A percentile compares a stretch with the other conserved stretches of the same genome.
phyloP scores from a whole-genome alignment of 2,797 vertebrate species.

The Phataginus tetradactyla region DNA sequence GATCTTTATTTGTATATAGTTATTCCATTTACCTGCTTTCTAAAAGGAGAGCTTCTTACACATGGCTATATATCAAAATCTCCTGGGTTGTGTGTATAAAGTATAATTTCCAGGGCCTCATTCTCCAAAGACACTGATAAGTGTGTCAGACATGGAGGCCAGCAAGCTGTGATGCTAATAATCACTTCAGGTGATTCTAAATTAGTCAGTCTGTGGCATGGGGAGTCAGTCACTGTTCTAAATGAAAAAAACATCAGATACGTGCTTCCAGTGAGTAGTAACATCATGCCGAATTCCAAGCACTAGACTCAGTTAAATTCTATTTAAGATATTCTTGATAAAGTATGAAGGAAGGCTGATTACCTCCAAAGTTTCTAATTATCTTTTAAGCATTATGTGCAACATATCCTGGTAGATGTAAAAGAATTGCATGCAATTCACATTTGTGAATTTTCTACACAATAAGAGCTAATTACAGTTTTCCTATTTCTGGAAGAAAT shows the following conservation, averaged over 20 bases:
- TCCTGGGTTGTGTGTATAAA: not conserved
- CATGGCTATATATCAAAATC: not conserved
- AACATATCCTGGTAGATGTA: not conserved
- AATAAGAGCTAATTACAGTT: conserved; percentile 67
- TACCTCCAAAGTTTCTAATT: conserved; percentile 45
- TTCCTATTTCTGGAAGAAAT: conserved; percentile 51
- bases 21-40: not conserved
- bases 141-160: not conserved
- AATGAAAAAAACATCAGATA: not conserved
- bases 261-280: not conserved
- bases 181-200: not conserved
- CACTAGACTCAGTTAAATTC: not conserved
- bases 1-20: not conserved
- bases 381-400: conserved; percentile 24
- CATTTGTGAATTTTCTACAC: conserved; percentile 52
- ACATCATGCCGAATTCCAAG: not conserved
- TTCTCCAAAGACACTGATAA: not conserved
- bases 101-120: not conserved
- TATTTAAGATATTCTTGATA: conserved; percentile 25
- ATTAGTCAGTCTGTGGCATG: not conserved
- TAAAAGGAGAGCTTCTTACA: not conserved
- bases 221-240: not conserved
- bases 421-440: conserved; percentile 33
- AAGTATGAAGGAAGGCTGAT: conserved; percentile 28
- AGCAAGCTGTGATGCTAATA: conserved; percentile 28